phyloP scores from a whole-genome alignment of 1,140 invertebrate species.

The Drosophila eugracilis region DNA sequence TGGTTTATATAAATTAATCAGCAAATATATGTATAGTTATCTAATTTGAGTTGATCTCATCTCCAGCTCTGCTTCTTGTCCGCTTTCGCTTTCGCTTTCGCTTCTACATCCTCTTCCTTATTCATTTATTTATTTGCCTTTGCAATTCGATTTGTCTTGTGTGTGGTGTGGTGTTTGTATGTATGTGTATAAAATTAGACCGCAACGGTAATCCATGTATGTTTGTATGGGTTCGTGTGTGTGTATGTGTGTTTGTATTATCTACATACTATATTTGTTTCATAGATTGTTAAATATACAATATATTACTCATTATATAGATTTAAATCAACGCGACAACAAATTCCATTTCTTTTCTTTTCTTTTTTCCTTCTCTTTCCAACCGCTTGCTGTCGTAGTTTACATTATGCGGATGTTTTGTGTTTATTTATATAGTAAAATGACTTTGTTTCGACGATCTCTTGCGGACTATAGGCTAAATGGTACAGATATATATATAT shows the following conservation, averaged over 20 bases:
- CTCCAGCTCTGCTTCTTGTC: constrained; percentile 15
- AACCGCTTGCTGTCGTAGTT: constrained; percentile 17
- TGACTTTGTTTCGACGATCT: constrained; percentile 58
- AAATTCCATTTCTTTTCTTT: constrained; percentile 16
- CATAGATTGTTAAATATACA: constrained; percentile 69
- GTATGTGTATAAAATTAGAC: constrained; percentile 44
- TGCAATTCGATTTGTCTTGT: constrained; percentile 45
- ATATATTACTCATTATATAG: constrained; percentile 42
- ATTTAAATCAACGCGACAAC: constrained; percentile 51
- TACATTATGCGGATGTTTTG: constrained; percentile 6
- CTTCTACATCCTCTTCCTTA: constrained; percentile 8
- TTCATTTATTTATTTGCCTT: constrained; percentile 41
- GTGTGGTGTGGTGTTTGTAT: constrained; percentile 7
- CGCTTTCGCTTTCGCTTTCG: constrained; percentile 2
- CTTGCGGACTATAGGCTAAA: constrained; percentile 54
- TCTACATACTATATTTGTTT: constrained; percentile 55
- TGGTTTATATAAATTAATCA: constrained; percentile 54
- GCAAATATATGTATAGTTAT: constrained; percentile 43
- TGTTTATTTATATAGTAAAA: constrained; percentile 51
- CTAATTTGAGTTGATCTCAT: constrained; percentile 33
- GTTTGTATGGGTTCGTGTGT: constrained; percentile 20
- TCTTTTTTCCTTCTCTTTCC: neutral
- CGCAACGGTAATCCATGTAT: constrained; percentile 46
- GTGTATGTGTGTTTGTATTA: constrained; percentile 35
- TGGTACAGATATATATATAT: constrained; percentile 48